Evolutionary conservation across 2,888 invertebrate genomes (phyloP).

Genomic region (Hirudinaria manillensis): DNA sequence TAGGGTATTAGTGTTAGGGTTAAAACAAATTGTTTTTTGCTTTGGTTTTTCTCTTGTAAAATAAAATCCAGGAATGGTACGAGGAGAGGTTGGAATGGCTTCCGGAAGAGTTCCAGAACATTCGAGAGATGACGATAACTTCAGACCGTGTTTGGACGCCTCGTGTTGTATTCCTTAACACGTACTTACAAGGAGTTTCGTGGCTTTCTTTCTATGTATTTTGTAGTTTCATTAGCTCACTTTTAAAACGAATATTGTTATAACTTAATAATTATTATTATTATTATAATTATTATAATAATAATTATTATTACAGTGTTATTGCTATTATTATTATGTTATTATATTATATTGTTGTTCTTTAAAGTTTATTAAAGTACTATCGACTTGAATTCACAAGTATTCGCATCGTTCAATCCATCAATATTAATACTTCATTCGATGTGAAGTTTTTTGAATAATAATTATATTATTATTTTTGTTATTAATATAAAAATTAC

Average conservation of each 20-base stretch:
- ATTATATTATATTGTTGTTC: too few species aligned
- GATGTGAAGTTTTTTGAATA: too few species aligned
- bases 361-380: too few species aligned
- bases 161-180: constrained; percentile 26
- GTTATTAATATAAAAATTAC: too few species aligned
- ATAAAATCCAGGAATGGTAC: constrained; percentile 20
- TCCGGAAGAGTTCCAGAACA: constrained; percentile 27
- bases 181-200: not conserved
- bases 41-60: too few species aligned
- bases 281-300: not conserved
- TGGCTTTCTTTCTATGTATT: not conserved
- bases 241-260: not conserved
- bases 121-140: constrained; percentile 21
- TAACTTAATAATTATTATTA: constrained; percentile 8
- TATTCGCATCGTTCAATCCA: too few species aligned
- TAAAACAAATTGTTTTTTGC: too few species aligned
- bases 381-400: too few species aligned
- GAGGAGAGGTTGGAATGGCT: constrained; percentile 24
- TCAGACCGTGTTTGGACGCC: constrained; percentile 27
- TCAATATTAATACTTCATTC: too few species aligned
- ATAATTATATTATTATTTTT: not conserved
- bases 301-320: constrained; percentile 19
- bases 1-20: too few species aligned
- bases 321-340: too few species aligned
- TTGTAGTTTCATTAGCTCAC: not conserved